Percentiles rank a stretch among this genome's conserved stretches.
phyloP scores from a whole-genome alignment of 2,797 vertebrate genomes.

The Buphagus erythrorhynchus region DNA sequence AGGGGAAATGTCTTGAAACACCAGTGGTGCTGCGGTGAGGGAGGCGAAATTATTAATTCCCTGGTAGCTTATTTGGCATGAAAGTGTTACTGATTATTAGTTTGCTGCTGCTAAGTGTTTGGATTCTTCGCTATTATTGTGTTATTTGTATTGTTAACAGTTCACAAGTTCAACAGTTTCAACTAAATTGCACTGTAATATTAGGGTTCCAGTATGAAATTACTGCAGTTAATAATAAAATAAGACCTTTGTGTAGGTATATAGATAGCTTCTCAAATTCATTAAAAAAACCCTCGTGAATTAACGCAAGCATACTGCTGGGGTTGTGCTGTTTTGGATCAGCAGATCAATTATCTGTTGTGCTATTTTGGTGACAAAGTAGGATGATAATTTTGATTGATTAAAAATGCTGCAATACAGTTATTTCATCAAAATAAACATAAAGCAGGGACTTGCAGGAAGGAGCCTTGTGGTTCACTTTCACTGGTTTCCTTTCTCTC shows the following conservation, averaged over 20 bases:
- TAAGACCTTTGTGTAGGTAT: slow-evolving; percentile 49
- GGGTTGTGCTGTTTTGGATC: not conserved
- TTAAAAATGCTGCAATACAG: not conserved
- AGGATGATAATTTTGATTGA: slow-evolving; percentile 7
- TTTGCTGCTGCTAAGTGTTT: slow-evolving; percentile 28
- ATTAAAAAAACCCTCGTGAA: not conserved
- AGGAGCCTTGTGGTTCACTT: not conserved
- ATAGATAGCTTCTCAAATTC: slow-evolving; percentile 48
- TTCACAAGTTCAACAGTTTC: slow-evolving; percentile 49
- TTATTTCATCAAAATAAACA: slow-evolving; percentile 21
- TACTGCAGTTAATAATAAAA: slow-evolving; percentile 55
- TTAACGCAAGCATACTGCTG: not conserved
- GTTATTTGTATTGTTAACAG: slow-evolving; percentile 51
- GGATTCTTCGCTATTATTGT: slow-evolving; percentile 31
- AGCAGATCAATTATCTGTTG: slow-evolving; percentile 31
- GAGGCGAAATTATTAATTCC: slow-evolving; percentile 27
- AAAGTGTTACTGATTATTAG: slow-evolving; percentile 51
- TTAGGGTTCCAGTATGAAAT: slow-evolving; percentile 34
- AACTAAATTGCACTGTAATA: slow-evolving; percentile 45
- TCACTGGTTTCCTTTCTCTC: not conserved
- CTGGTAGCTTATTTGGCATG: slow-evolving; percentile 14
- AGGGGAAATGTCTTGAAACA: not conserved
- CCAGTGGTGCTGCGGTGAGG: not conserved
- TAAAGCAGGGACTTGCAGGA: not conserved
- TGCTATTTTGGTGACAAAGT: not conserved